Base-by-base conservation (phyloP, 2,888 invertebrate species). In the Drosophila emarginata region DNA sequence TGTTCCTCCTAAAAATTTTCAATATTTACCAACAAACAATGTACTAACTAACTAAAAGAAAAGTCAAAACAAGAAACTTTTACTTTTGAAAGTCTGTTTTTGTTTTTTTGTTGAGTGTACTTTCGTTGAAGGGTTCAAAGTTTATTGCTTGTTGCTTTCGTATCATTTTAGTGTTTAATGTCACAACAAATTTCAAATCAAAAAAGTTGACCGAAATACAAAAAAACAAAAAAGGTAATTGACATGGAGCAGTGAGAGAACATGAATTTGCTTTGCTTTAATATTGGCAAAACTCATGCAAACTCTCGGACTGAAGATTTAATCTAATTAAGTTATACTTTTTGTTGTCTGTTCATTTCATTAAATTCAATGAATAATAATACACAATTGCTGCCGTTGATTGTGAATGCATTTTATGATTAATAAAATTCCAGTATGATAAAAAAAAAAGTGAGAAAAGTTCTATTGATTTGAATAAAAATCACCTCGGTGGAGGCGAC, bases 261-360 rank as follows among this genome's bases (percentile, higher is more conserved):
- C 57, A 57, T 39, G 54, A 54, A 12, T 36, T 56, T 37, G 56
- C 12, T 56, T 36, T 54, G 14, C 12, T 56, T 5, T 15, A 9
- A 45, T 21, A 45, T 45, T 45, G 45, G 45, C 45, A 45, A 45
- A 45, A 45, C 45, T 45, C 45, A 45, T 45, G 45, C 45, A 45
- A 45, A 45, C 45, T 45, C 21, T 21, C 11, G 14, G 39, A 36
- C n/a, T 7, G 21, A 57, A 37, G 70, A 59, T 79, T 77, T 51
- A 66, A 72, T 68, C 59, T 67, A 67, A 87, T 84, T 87, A 67
- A 77, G 54, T 66, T 54, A 61, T 58, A 78, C 80, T 88, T 45
- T 88, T 32, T 88, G 89, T 86, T 87, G 89, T 86, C 85, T 86
- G 85, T 69, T 64, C 69, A 69, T 74, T 85, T 74, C 56, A 88